Percentiles rank a stretch among this genome's conserved stretches.
Evolutionary conservation across 2,888 invertebrate genomes (phyloP).

Genomic region (Epirrhoe tristata): DNA sequence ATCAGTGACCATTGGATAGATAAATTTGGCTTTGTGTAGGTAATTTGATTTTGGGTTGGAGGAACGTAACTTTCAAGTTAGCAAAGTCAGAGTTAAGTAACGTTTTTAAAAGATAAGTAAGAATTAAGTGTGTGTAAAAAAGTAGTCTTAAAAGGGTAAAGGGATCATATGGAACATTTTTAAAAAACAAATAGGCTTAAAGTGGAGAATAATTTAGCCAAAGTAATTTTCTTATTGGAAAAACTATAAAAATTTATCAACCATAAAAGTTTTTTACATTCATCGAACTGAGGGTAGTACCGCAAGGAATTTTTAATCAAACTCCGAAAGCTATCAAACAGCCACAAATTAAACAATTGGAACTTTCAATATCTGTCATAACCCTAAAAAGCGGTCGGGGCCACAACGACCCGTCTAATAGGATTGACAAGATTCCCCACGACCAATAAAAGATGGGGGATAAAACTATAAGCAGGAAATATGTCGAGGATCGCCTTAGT

Average conservation of each 20-base stretch:
- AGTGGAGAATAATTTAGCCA: neutral
- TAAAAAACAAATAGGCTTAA: too few relatives aligned
- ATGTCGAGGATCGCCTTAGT: conserved; percentile 61
- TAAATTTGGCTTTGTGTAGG: conserved; percentile 35
- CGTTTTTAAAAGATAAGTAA: too few relatives aligned
- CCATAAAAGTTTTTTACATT: conserved; percentile 26
- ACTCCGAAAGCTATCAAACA: conserved; percentile 51
- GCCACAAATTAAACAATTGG: conserved; percentile 65
- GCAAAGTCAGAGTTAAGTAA: too few relatives aligned
- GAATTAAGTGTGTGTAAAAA: too few relatives aligned
- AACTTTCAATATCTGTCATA: conserved; percentile 62
- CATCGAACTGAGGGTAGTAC: conserved; percentile 10
- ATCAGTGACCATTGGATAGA: conserved; percentile 39
- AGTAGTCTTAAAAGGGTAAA: too few relatives aligned
- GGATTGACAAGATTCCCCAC: conserved; percentile 79
- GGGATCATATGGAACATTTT: too few relatives aligned
- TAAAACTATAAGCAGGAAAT: conserved; percentile 83
- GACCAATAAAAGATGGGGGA: conserved; percentile 81
- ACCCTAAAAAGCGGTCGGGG: conserved; percentile 55
- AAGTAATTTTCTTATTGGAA: conserved; percentile 9
- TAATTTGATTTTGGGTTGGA: neutral
- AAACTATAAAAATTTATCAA: conserved; percentile 24
- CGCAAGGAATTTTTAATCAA: conserved; percentile 57
- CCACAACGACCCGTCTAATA: conserved; percentile 70
- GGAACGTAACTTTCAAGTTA: too few relatives aligned